These are phyloP conservation scores for Lates japonicus DNA, from an alignment of 2,797 vertebrate species.

Conservation along the genomic window DNA sequence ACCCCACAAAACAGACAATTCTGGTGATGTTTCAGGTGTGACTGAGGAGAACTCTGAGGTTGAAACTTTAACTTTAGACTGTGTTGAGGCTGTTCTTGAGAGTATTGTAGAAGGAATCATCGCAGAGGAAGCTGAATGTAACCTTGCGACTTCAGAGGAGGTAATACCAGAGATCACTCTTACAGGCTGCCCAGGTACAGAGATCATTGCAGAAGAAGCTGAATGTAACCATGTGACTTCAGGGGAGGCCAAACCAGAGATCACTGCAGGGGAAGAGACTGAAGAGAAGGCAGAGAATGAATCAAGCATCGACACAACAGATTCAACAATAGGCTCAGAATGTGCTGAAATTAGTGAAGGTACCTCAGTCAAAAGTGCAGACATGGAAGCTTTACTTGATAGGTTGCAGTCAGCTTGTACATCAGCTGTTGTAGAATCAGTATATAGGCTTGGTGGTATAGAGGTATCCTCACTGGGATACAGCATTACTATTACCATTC, in stretches of 20 bases:
- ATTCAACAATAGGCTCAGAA: not conserved
- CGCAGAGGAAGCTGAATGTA: not conserved
- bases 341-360: not conserved
- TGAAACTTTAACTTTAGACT: not conserved
- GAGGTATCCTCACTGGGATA: conserved; percentile 18
- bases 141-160: not conserved
- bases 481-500: conserved; percentile 47
- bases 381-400: conserved; percentile 27
- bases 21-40: not conserved
- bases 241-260: conserved; percentile 3
- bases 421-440: conserved; percentile 49
- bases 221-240: not conserved
- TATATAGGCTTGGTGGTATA: conserved; percentile 23
- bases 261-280: not conserved
- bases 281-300: conserved; percentile 1
- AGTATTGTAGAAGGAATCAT: conserved; percentile 16
- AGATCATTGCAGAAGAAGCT: too few relatives aligned
- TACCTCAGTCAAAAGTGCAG: too few relatives aligned
- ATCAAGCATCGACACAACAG: not conserved
- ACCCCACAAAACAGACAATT: not conserved
- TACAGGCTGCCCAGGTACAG: too few relatives aligned
- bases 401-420: conserved; percentile 51
- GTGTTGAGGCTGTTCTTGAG: not conserved
- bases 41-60: not conserved
- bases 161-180: not conserved